Conservation (phyloP, 2,888 invertebrate species). For the Lycia hirtaria region DNA sequence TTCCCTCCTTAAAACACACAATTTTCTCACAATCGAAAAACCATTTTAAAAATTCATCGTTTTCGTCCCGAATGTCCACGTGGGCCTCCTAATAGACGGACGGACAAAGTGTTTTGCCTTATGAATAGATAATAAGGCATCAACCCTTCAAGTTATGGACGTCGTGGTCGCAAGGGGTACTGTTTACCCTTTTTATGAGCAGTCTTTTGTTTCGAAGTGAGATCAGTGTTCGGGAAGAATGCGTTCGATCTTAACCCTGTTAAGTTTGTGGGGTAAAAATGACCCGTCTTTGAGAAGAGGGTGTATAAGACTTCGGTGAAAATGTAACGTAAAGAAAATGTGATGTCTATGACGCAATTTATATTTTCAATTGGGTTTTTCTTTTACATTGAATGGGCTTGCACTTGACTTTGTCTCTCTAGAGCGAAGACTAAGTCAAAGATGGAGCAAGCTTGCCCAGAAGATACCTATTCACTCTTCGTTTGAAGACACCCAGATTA, state of each 20-base stretch:
- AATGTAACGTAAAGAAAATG: too few relatives aligned
- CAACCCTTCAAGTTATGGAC: constrained; percentile 70
- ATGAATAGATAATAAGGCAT: constrained; percentile 76
- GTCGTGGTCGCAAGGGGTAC: constrained; percentile 43
- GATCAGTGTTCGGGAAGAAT: constrained; percentile 27
- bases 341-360: too few relatives aligned
- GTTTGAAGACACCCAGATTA: too few relatives aligned
- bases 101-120: constrained; percentile 72
- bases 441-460: too few relatives aligned
- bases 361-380: too few relatives aligned
- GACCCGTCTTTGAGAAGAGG: neutral
- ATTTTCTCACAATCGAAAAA: constrained; percentile 49
- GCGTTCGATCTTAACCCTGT: constrained; percentile 29
- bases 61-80: constrained; percentile 50
- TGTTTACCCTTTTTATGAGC: constrained; percentile 50
- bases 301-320: neutral
- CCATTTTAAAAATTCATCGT: constrained; percentile 71
- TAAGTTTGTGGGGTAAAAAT: constrained; percentile 21
- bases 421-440: too few relatives aligned
- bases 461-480: too few relatives aligned
- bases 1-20: constrained; percentile 36
- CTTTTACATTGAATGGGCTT: too few relatives aligned
- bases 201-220: constrained; percentile 43
- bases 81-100: constrained; percentile 63
- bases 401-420: too few relatives aligned